Conservation (phyloP, 2,113 vertebrate species). For the Gambusia holbrooki region DNA sequence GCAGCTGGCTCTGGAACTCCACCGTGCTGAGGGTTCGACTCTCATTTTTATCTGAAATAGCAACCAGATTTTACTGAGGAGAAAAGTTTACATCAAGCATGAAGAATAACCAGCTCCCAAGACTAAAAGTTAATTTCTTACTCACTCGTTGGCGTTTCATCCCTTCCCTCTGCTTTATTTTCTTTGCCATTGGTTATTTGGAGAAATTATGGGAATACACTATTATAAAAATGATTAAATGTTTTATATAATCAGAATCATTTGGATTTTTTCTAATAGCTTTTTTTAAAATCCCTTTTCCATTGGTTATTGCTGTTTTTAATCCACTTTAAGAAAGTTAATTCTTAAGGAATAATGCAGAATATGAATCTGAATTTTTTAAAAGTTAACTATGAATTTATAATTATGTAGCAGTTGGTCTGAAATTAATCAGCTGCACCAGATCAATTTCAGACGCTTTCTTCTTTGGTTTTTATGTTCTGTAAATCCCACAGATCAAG, state of each 20-base stretch:
- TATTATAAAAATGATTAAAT: neutral
- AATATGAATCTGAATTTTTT: neutral
- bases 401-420: conserved; percentile 51
- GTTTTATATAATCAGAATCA: neutral
- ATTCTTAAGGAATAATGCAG: no score
- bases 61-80: fast-evolving
- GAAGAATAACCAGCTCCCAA: no score
- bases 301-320: no score
- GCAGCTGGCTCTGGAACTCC: conserved; percentile 92
- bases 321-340: no score
- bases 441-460: conserved; percentile 12
- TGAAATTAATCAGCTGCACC: conserved; percentile 23
- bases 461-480: neutral
- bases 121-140: neutral
- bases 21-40: conserved; percentile 88
- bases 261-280: no score
- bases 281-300: no score
- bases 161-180: neutral
- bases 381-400: neutral
- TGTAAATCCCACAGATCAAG: neutral
- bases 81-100: neutral
- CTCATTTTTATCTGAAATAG: neutral
- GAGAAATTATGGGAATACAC: neutral
- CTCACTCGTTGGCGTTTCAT: neutral
- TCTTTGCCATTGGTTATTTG: neutral